Evolutionary conservation across 2,888 invertebrate species (phyloP).

Genomic region (Clanis bilineata): DNA sequence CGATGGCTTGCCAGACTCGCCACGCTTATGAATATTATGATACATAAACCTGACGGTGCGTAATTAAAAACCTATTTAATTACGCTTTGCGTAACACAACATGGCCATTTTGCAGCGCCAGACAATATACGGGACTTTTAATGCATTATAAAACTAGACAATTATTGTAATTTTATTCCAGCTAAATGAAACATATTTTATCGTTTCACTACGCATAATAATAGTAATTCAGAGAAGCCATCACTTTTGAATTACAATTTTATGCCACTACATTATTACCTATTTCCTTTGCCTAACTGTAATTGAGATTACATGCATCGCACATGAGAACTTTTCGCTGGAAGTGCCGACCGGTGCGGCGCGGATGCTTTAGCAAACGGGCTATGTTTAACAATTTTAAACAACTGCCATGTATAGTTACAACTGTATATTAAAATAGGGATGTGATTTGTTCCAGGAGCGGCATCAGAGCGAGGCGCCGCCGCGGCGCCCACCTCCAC

Average conservation of each 20-base stretch:
- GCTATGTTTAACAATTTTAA: constrained; percentile 2
- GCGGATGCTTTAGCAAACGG: background rate
- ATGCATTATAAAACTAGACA: constrained; percentile 15
- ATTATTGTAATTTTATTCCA: constrained; percentile 20
- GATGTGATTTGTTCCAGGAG: constrained; percentile 59
- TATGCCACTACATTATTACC: constrained; percentile 28
- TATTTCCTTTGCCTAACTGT: constrained; percentile 20
- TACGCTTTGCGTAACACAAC: constrained; percentile 12
- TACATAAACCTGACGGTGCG: background rate
- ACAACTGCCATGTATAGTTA: background rate
- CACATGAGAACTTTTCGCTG: constrained; percentile 4
- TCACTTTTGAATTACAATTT: constrained; percentile 28
- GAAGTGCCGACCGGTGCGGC: background rate
- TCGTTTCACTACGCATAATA: constrained; percentile 23
- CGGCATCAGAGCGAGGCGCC: constrained; percentile 55
- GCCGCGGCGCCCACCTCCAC: constrained; percentile 59
- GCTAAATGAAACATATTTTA: constrained; percentile 23
- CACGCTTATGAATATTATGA: background rate
- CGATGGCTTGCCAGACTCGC: background rate
- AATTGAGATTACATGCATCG: constrained; percentile 13
- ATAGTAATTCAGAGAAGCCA: constrained; percentile 25
- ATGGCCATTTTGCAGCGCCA: background rate
- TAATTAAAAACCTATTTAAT: constrained; percentile 13
- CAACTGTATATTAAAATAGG: constrained; percentile 18
- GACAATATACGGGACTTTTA: constrained; percentile 16